Conservation (phyloP, 2,113 vertebrate genomes). For the Bubalus kerabau region DNA sequence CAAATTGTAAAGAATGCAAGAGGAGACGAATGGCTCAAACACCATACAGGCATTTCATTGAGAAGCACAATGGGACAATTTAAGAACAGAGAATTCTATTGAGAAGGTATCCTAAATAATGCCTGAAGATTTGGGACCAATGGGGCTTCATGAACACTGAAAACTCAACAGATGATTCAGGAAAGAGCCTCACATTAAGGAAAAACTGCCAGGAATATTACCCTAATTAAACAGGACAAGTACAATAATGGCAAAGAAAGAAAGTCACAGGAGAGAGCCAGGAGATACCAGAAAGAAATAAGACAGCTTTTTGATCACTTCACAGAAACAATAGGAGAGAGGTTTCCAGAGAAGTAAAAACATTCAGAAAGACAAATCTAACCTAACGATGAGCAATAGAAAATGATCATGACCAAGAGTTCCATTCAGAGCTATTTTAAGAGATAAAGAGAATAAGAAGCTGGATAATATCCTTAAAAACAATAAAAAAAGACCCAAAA, state of each 20-base stretch:
- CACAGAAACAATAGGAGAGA: background rate
- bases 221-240: background rate
- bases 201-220: background rate
- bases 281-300: background rate
- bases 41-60: background rate
- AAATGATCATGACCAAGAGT: background rate
- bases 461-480: background rate
- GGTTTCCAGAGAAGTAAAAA: background rate
- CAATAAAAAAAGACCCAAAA: background rate
- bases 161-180: background rate
- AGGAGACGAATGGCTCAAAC: background rate
- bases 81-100: background rate
- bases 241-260: background rate
- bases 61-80: background rate
- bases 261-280: accelerated
- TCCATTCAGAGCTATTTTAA: background rate
- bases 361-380: background rate
- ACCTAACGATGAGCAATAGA: background rate
- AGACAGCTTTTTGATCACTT: background rate
- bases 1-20: background rate
- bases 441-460: background rate
- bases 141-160: background rate
- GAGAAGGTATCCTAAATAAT: background rate
- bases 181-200: background rate
- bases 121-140: background rate